These are phyloP conservation scores for Dermolepida albohirtum DNA, from an alignment of 2,888 invertebrate species.

Conservation along the genomic window DNA sequence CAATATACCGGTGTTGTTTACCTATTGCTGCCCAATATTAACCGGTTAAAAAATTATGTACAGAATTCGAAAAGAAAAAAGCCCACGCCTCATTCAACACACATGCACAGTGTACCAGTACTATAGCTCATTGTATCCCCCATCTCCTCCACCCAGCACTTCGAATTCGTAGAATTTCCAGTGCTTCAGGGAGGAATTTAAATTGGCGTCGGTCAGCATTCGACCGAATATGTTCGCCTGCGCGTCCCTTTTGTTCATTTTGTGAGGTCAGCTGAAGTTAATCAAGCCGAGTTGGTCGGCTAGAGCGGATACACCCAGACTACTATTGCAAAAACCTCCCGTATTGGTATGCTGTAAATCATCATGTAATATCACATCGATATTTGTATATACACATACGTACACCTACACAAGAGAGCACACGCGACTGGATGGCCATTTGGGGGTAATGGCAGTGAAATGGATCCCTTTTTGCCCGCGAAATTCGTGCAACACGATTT, in stretches of 20 bases:
- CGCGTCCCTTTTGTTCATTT: conserved; percentile 57
- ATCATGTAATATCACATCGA: conserved; percentile 43
- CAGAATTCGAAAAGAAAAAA: no score
- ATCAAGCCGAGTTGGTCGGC: conserved; percentile 52
- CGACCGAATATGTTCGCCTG: conserved; percentile 54
- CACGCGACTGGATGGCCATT: no score
- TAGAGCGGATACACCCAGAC: no score
- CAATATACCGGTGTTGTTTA: no score
- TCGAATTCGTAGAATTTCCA: conserved; percentile 55
- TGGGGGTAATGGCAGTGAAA: no score
- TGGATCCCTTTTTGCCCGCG: conserved; percentile 1
- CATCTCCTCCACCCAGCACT: conserved; percentile 17
- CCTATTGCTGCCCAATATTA: no score
- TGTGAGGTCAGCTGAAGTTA: conserved; percentile 59
- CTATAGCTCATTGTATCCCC: no score
- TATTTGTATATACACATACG: not conserved
- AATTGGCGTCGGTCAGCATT: conserved; percentile 60
- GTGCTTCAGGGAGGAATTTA: conserved; percentile 55
- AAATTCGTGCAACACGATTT: conserved; percentile 4
- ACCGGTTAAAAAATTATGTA: no score
- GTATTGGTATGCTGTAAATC: conserved; percentile 54
- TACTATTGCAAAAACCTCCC: conserved; percentile 52
- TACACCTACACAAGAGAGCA: conserved; percentile 1
- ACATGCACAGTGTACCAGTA: no score
- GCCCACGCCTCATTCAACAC: no score